Evolutionary conservation across 1,140 invertebrate genomes (phyloP), one percentile per base, ranked within the genome.

Genomic region (Drosophila oshimai): DNA sequence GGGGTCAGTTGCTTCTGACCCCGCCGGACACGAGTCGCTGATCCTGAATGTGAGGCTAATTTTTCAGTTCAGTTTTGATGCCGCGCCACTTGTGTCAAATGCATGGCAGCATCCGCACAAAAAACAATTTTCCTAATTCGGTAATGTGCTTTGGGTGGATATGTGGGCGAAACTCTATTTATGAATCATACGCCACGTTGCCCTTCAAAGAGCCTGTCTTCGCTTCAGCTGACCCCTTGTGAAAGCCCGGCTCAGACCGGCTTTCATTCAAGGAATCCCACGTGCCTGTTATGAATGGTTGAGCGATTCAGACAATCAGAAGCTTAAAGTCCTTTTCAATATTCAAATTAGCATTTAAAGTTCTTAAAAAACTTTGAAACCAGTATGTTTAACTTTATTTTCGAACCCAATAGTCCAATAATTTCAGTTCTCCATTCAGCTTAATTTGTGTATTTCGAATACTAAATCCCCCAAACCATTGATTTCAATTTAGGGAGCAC

Each of bases 21-120:
- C 33, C 41, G 47, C 36, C 57, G 42, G 54, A 68, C 80, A 71
- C 80, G 79, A 86, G 29, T 72, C 50, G 53, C 55, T 62, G 65
- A 39, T 44, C 76, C 61, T 7, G 31, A 61, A 50, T 47, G 47
- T 64, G 51, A 60, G 39, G 67, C 57, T 80, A 80, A 80, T 86
- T 75, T 87, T 78, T 81, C 73, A 75, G 50, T 55, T 74, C 18
- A 57, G 41, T 74, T 64, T 61, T 64, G 50, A 55, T 60, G 57
- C 65, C 41, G 42, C 53, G 54, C 39, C 50, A 54, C 54, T 29
- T 68, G 57, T 81, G 73, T 68, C 54, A 62, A 75, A 76, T 73
- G 54, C 67, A 76, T 44, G 24, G 44, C 65, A 60, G 68, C 53
- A 50, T 29, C 6, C 13, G 44, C 7, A 57, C 53, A 69, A 69